Base-by-base conservation (phyloP, 2,888 invertebrate genomes). In the Drosophila dives region DNA sequence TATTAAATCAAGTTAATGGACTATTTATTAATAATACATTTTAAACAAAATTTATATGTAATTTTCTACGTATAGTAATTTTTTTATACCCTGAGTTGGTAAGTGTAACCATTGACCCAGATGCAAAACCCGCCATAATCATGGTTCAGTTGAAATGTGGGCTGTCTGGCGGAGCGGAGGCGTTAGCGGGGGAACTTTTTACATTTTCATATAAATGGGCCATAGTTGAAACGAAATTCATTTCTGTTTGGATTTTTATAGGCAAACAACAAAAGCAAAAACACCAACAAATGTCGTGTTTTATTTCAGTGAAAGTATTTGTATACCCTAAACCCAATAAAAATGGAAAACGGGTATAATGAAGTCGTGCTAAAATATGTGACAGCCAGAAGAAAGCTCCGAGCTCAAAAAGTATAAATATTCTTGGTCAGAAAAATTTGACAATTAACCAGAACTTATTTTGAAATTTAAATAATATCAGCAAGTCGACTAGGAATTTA, bases 181-280 rank as follows among this genome's bases (percentile, higher is more conserved):
- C 8, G 34, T 38, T n/a, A 11, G 38, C 17, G 32, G 55, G 8
- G 23, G 15, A 34, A 33, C 40, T 17, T 36, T 65, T 42, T 17
- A 54, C 56, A 81, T 80, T 81, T 74, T 58, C 76, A 86, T 78
- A 65, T 58, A 83, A 82, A 86, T 86, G 69, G 58, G 62, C 61
- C 62, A 76, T 62, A 61, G 56, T 66, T 66, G 55, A 62, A 83
- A 75, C 69, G 69, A 42, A 64, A 80, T 71, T 68, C 29, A 51
- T 51, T 64, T 48, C 75, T 71, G 40, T 58, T 53, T 62, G 70
- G 15, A 56, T 59, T 73, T 85, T 68, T 59, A 75, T 75, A 45
- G 66, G 32, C 40, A 33, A 29, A 61, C 36, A 65, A 53, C 45
- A 53, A 51, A 72, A 72, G 40, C 17, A 54, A 40, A 61, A 65